Base-by-base conservation (phyloP, 2,113 vertebrate genomes). In the Equus quagga region DNA sequence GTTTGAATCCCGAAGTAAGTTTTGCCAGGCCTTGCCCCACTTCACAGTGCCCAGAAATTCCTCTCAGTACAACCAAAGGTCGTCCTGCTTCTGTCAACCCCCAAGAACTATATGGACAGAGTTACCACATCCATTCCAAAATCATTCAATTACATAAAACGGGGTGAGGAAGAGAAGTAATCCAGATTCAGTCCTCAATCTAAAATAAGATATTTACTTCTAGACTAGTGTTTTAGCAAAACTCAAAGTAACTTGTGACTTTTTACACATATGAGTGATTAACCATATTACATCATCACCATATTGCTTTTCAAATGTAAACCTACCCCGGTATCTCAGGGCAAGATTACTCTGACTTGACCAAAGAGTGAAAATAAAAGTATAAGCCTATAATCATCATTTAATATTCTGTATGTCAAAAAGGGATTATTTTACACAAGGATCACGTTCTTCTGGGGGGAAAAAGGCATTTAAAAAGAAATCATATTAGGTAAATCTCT, bases 301-400 rank as follows among this genome's bases (percentile, higher is more conserved):
- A 60, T 76, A 26, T 75, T 90, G 60, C 10, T 54, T 83, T 89
- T 75, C 10, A 93, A 90, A 84, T 70, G 58, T 69, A 18, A 91
- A 67, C 12, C 23, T 81, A n/a, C 41, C 24, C 4, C 36, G n/a
- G 28, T 0, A 18, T 49, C 36, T 76, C 7, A 84, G 80, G 26
- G 18, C 31, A 73, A 69, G 36, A 84, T 75, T 85, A 46, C 51
- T 95, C 80, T 92, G 56, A 96, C 49, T 49, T 65, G n/a, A 96
- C 4, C 4, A 44, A 84, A 78, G 33, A 62, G 11, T 83, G 58
- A 89, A 97, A 81, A 84, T 72, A 60, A 76, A 79, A 58, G 2
- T 54, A 28, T 62, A 84, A 96, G 3, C 18, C 76, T 67, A 18
- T 54, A 36, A 82, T 86, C 24, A 69, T 89, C 19, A 79, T 51